Evolutionary conservation across 2,888 invertebrate genomes (phyloP), one percentile per base, ranked within the genome.

Genomic region (Anthrax anthrax): DNA sequence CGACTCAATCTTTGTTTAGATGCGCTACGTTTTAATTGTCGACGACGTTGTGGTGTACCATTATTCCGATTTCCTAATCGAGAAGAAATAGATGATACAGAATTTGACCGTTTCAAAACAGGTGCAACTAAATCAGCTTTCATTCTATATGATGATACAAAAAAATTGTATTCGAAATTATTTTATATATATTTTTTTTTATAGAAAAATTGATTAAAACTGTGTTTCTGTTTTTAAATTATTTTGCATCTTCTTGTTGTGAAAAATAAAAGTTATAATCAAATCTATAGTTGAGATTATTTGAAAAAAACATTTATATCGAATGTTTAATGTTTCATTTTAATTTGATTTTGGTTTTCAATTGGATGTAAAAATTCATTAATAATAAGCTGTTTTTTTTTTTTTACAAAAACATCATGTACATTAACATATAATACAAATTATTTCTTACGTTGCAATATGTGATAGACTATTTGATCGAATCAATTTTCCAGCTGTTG

Each of bases 371-470:
- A n/a, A n/a, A n/a, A n/a, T n/a, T n/a, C n/a, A n/a, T n/a, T n/a
- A n/a, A n/a, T n/a, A n/a, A n/a, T n/a, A n/a, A n/a, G n/a, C n/a
- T n/a, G n/a, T n/a, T n/a, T n/a, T n/a, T 23, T 32, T 32, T 32
- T 12, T 12, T 32, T 5, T 32, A 32, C n/a, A n/a, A n/a, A n/a
- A n/a, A n/a, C n/a, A n/a, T n/a, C n/a, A n/a, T n/a, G n/a, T n/a
- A n/a, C n/a, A n/a, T n/a, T n/a, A n/a, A n/a, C n/a, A n/a, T n/a
- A n/a, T n/a, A n/a, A n/a, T 18, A 36, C 18, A 13, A 19, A 37
- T 43, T 37, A 32, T 9, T 60, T 58, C 68, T 68, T 68, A 67
- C 67, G 69, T 68, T 65, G 67, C 65, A 54, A 65, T 52, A 51
- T 63, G 60, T 52, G 61, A 56, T 50, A 61, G 53, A 53, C 62